Evolutionary conservation across 1,140 invertebrate genomes (phyloP).

Genomic region (Bombus balteatus): DNA sequence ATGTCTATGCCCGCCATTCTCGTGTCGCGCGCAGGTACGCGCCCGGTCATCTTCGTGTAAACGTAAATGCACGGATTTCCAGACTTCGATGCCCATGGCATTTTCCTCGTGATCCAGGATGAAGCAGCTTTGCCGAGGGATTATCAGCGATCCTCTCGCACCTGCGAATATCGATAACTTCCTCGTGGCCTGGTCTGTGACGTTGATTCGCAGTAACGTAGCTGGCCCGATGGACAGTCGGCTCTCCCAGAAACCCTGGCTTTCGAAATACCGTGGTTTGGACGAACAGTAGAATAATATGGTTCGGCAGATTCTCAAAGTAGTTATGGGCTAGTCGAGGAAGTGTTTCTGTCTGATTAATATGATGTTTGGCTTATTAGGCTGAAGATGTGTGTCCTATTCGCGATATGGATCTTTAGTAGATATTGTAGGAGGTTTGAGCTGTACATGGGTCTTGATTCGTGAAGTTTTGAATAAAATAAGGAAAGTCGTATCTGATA

Average conservation of each 20-base stretch:
- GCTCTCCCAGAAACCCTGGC: neutral
- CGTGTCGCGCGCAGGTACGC: constrained; percentile 38
- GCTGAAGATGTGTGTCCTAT: no score
- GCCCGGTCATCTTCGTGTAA: constrained; percentile 48
- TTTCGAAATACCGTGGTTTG: neutral
- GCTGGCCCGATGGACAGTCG: neutral
- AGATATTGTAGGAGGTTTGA: neutral
- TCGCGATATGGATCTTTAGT: no score
- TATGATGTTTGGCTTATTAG: neutral
- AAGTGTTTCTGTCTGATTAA: no score
- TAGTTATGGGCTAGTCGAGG: no score
- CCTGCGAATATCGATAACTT: constrained; percentile 27
- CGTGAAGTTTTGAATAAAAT: no score
- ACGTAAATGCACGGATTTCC: constrained; percentile 11
- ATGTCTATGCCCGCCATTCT: constrained; percentile 53
- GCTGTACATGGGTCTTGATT: no score
- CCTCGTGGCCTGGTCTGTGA: neutral
- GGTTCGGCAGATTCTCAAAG: neutral
- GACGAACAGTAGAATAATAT: neutral
- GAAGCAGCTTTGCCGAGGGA: constrained; percentile 1
- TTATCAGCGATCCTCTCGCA: constrained; percentile 15
- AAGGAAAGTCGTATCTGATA: no score
- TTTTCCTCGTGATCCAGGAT: neutral
- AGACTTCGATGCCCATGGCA: neutral
- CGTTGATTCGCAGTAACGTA: constrained; percentile 17